These are phyloP conservation scores for Tolypeutes matacus DNA, from an alignment of 2,797 vertebrate genomes.

Conservation along the genomic window DNA sequence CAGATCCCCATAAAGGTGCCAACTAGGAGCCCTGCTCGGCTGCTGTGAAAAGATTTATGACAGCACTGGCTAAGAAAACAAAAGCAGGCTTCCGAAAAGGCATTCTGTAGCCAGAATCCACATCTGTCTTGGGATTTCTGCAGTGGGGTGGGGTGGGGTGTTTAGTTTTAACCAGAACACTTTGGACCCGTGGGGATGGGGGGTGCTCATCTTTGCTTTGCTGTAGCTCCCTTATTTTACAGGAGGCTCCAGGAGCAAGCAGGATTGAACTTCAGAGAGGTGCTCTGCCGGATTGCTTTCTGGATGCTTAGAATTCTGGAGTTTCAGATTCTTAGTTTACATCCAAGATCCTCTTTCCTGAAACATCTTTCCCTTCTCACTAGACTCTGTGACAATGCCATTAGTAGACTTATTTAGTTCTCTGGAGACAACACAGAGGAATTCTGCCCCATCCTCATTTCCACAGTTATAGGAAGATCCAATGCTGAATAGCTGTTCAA, in stretches of 20 bases:
- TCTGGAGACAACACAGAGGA: constrained; percentile 98
- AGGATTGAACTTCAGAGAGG: constrained; percentile 62
- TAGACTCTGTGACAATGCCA: constrained; percentile 98
- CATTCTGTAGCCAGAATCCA: constrained; percentile 71
- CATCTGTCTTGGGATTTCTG: constrained; percentile 77
- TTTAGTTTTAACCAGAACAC: constrained; percentile 85
- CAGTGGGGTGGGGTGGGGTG: constrained; percentile 65
- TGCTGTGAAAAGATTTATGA: constrained; percentile 61
- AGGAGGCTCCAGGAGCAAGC: constrained; percentile 64
- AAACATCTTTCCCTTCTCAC: constrained; percentile 99
- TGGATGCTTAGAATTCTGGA: constrained; percentile 61
- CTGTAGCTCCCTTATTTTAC: constrained; percentile 84
- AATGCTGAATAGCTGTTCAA: constrained; percentile 99
- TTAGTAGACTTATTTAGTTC: constrained; percentile 99
- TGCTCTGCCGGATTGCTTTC: constrained; percentile 75
- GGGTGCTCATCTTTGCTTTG: constrained; percentile 83
- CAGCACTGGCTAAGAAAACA: constrained; percentile 80
- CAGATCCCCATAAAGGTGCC: constrained; percentile 63
- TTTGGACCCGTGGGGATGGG: constrained; percentile 80
- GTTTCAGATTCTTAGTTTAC: constrained; percentile 87
- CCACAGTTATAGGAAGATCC: constrained; percentile 99
- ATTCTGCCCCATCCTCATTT: constrained; percentile 98
- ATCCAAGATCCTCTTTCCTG: constrained; percentile 98
- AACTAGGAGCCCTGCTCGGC: constrained; percentile 66
- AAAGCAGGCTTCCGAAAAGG: constrained; percentile 81